These are phyloP conservation scores for Leucophenga varia DNA, from an alignment of 1,140 invertebrate genomes.

Conservation along the genomic window DNA sequence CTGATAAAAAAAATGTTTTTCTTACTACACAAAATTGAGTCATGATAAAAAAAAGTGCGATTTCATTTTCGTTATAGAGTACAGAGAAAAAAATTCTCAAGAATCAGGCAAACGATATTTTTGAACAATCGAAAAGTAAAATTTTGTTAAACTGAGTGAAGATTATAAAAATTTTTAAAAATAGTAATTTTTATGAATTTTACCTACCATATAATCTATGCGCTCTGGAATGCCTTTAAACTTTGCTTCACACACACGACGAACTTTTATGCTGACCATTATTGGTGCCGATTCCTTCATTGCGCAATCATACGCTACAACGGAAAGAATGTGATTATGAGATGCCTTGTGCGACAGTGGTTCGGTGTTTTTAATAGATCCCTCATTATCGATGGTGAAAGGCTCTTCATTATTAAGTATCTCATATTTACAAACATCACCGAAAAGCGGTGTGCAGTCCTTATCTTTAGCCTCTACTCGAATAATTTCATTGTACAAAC, in stretches of 20 bases:
- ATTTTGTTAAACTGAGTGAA: too few species aligned
- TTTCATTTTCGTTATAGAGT: too few species aligned
- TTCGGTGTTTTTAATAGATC: slow-evolving; percentile 86
- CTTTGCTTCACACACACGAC: slow-evolving; percentile 48
- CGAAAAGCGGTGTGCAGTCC: slow-evolving; percentile 89
- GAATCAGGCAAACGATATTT: background rate
- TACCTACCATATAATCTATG: slow-evolving; percentile 87
- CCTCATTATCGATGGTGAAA: slow-evolving; percentile 90
- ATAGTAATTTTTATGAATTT: background rate
- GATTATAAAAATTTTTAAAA: background rate
- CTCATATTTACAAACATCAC: slow-evolving; percentile 95
- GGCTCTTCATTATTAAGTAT: slow-evolving; percentile 87
- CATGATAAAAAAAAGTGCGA: too few species aligned
- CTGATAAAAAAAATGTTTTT: too few species aligned
- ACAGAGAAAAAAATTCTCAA: background rate
- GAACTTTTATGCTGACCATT: slow-evolving; percentile 91
- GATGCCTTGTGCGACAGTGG: slow-evolving; percentile 86
- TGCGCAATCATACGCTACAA: slow-evolving; percentile 95
- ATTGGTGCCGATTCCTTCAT: slow-evolving; percentile 87
- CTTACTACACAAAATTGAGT: too few species aligned
- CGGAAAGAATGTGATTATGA: slow-evolving; percentile 94
- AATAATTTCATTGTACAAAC: slow-evolving; percentile 85
- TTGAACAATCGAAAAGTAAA: too few species aligned
- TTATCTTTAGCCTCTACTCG: slow-evolving; percentile 87
- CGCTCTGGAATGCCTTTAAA: slow-evolving; percentile 76